Evolutionary conservation across 2,888 invertebrate genomes (phyloP), one percentile per base, ranked within the genome.

Genomic region (Graphium colonna): DNA sequence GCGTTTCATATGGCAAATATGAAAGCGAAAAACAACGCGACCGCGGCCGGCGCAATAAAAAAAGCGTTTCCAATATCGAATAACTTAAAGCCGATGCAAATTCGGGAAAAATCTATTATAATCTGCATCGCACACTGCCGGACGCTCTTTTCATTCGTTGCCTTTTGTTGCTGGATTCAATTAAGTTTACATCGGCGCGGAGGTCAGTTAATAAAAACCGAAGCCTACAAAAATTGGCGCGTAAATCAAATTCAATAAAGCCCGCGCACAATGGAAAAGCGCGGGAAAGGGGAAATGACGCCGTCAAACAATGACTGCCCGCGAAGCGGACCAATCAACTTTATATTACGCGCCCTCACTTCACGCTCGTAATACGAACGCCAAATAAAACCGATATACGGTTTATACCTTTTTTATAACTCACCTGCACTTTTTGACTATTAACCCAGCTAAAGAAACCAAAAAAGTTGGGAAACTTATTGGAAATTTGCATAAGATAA

Each of bases 201-300:
- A 84, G 88, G 88, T 89, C 86, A 85, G 87, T 87, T 86, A 83
- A 84, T 86, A 85, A 88, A 87, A 88, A 86, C 86, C 82, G 79
- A 84, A 86, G 81, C 85, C 82, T 79, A 82, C 78, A 85, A 84
- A 87, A 87, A 87, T 83, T 84, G 85, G 75, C 74, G 77, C 84
- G 84, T 86, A 86, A 87, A 87, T 88, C 87, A 87, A 86, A 85
- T 84, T 84, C 80, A 86, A 87, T 88, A 84, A 86, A 89, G 71
- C 80, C 77, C 77, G 75, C n/a, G 75, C 68, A 85, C 86, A 85
- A 87, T 81, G 73, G 79, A 65, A 69, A 59, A 69, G 72, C 67
- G 71, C 69, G 71, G 65, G 65, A 75, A 68, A 71, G 73, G 77
- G 78, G 73, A 82, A 82, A 81, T 78, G 79, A 79, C 73, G 73